phyloP scores from a whole-genome alignment of 2,113 vertebrate genomes.

The Progne subis region DNA sequence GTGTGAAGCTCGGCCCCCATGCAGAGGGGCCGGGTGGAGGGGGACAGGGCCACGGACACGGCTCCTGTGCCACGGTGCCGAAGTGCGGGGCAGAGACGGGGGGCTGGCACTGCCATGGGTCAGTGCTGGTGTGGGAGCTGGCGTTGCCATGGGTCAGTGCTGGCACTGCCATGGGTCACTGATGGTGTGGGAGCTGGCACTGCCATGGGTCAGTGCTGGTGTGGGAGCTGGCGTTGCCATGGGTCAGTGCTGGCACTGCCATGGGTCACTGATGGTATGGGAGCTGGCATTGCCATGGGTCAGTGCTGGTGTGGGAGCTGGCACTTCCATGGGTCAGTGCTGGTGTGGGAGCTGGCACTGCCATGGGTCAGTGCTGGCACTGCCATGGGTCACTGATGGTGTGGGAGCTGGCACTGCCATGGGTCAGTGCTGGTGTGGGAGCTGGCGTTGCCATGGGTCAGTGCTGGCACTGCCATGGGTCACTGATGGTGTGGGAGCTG shows the following conservation, averaged over 20 bases:
- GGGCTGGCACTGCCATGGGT: too few species aligned
- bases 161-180: conserved; percentile 38
- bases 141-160: too few species aligned
- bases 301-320: background rate
- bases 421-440: too few species aligned
- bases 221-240: background rate
- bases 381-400: too few species aligned
- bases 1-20: conserved; percentile 53
- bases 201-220: background rate
- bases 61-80: conserved; percentile 71
- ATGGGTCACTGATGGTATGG: background rate
- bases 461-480: too few species aligned
- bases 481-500: too few species aligned
- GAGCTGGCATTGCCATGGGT: background rate
- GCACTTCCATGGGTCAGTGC: background rate
- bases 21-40: conserved; percentile 67
- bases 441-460: too few species aligned
- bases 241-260: background rate
- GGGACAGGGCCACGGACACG: conserved; percentile 53
- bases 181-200: background rate
- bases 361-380: too few species aligned
- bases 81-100: conserved; percentile 56
- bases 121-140: conserved; percentile 5
- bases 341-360: too few species aligned
- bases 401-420: too few species aligned